These are phyloP conservation scores for Patagioenas fasciata DNA, from an alignment of 2,113 vertebrate species.

Conservation along the genomic window DNA sequence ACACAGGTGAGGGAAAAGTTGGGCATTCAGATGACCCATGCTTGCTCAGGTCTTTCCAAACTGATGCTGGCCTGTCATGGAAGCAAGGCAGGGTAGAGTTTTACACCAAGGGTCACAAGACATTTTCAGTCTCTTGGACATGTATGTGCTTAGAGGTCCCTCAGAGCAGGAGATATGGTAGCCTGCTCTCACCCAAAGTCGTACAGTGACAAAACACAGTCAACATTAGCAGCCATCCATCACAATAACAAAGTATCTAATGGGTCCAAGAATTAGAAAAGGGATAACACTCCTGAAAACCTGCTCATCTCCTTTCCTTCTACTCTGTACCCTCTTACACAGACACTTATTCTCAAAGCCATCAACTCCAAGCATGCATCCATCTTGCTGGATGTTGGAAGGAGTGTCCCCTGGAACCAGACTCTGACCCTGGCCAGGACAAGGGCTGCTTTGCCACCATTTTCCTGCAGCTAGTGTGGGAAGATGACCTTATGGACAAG, in stretches of 20 bases:
- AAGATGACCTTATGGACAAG: not conserved
- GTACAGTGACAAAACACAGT: not conserved
- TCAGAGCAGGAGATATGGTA: not conserved
- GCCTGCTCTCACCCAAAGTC: not conserved
- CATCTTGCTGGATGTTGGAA: not conserved
- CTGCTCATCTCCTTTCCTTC: not conserved
- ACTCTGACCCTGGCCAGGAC: not conserved
- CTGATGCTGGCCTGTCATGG: not conserved
- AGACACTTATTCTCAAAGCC: not conserved
- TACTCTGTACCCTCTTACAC: not conserved
- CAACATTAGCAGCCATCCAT: not conserved
- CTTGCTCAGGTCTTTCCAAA: not conserved
- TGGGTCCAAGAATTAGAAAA: not conserved
- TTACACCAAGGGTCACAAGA: not conserved
- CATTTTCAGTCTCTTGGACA: not conserved
- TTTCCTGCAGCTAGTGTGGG: not conserved
- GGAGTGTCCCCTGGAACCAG: not conserved
- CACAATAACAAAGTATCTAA: not conserved
- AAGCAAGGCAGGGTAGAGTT: not conserved
- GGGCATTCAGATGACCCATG: rapidly evolving
- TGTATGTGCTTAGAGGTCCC: rapidly evolving
- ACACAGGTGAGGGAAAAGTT: rapidly evolving
- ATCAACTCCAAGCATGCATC: not conserved
- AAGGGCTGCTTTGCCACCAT: not conserved
- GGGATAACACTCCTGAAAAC: not conserved